Conservation (phyloP, 2,113 vertebrate species). For the Lonchura striata region DNA sequence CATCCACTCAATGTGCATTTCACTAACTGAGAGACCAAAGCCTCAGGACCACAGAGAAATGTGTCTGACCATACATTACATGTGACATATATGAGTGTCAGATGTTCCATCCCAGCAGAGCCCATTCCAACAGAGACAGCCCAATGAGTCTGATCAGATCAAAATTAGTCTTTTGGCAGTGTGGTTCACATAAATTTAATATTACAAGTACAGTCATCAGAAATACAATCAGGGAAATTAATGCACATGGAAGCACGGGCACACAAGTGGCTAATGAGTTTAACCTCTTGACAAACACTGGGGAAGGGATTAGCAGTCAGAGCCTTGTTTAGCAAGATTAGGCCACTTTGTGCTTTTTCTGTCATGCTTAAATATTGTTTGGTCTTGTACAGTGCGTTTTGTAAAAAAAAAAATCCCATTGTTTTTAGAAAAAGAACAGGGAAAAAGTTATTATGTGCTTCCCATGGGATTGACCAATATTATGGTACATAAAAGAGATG, state of each 20-base stretch:
- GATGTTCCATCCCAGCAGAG: background rate
- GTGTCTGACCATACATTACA: background rate
- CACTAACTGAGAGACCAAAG: background rate
- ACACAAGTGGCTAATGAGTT: slow-evolving; percentile 48
- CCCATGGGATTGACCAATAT: background rate
- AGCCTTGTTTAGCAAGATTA: slow-evolving; percentile 2
- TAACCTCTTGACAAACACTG: slow-evolving; percentile 22
- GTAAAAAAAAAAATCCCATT: background rate
- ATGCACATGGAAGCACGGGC: background rate
- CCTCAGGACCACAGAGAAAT: background rate
- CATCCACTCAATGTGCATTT: background rate
- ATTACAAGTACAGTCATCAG: background rate
- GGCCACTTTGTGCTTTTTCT: background rate
- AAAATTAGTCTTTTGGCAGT: background rate
- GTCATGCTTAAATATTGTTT: background rate
- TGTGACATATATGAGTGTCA: rapidly evolving
- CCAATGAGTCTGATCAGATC: background rate
- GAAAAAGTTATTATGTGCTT: background rate
- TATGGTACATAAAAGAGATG: background rate
- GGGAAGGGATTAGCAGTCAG: background rate
- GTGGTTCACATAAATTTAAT: background rate
- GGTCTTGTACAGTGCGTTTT: background rate
- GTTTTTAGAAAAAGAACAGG: background rate
- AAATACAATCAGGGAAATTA: background rate
- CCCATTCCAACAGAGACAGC: background rate